A percentile compares a stretch with the other conserved stretches of the same genome.
Conservation (phyloP, 2,888 invertebrate genomes). For the Sminthurinus aureus region DNA sequence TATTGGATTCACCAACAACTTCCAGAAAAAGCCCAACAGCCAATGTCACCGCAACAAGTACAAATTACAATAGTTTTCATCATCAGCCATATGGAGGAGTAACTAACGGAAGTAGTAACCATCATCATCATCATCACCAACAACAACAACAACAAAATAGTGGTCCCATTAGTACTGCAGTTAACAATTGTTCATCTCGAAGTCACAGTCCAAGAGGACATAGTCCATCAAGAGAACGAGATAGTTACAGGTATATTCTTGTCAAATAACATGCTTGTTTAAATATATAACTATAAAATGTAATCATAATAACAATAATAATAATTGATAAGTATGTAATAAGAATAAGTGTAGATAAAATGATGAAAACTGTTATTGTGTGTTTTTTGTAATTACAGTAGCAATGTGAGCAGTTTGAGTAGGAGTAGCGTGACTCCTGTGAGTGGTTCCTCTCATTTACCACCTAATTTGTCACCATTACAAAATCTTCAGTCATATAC, state of each 20-base stretch:
- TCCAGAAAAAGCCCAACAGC: constrained; percentile 29
- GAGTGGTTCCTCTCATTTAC: constrained; percentile 62
- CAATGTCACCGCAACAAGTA: constrained; percentile 40
- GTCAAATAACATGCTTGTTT: background rate
- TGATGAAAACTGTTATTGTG: background rate
- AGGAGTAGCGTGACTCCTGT: constrained; percentile 73
- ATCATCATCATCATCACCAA: background rate
- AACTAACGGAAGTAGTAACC: constrained; percentile 17
- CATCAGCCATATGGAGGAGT: constrained; percentile 27
- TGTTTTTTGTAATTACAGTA: constrained; percentile 66
- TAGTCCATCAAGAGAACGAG: constrained; percentile 81
- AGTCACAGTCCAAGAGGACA: constrained; percentile 78
- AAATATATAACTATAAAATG: background rate
- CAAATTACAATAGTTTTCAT: constrained; percentile 45
- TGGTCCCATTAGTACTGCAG: constrained; percentile 48
- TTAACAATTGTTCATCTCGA: constrained; percentile 52
- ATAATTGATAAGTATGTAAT: constrained; percentile 7
- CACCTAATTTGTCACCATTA: constrained; percentile 58
- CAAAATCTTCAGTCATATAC: constrained; percentile 47
- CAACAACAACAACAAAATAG: constrained; percentile 32
- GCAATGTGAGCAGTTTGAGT: constrained; percentile 84
- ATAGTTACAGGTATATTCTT: constrained; percentile 78
- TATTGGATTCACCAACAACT: constrained; percentile 56
- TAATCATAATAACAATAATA: background rate
- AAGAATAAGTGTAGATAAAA: background rate